phyloP scores from a whole-genome alignment of 2,113 vertebrate genomes.

The Serilophus lunatus region DNA sequence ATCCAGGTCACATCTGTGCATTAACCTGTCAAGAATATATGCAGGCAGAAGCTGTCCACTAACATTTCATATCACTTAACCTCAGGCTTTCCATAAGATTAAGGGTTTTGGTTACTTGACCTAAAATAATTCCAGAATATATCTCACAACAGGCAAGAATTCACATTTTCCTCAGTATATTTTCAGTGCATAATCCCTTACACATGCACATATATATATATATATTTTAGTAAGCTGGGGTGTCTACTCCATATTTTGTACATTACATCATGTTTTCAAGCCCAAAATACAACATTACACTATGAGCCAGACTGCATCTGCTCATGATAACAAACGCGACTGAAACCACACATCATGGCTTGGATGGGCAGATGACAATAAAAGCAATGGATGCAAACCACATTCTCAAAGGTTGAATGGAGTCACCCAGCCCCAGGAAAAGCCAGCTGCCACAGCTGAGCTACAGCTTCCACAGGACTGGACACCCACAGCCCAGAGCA shows the following conservation, averaged over 20 bases:
- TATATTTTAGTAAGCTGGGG: background rate
- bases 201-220: too few relatives aligned
- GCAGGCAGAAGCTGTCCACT: background rate
- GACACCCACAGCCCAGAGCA: background rate
- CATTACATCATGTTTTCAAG: background rate
- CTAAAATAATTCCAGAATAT: background rate
- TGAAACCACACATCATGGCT: background rate
- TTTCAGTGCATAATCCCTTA: background rate
- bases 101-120: background rate
- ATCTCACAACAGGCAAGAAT: background rate
- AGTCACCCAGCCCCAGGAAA: background rate
- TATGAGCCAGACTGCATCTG: background rate
- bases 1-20: conserved; percentile 7
- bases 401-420: background rate
- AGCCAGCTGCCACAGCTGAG: background rate
- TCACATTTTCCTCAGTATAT: background rate
- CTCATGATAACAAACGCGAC: background rate
- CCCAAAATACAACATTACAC: background rate
- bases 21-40: conserved; percentile 26
- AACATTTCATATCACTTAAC: conserved; percentile 30
- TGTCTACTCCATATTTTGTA: background rate
- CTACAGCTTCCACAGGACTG: background rate
- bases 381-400: background rate
- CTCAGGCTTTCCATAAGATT: background rate
- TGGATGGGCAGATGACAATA: background rate